Conservation (phyloP, 92 coral and sea anemone species). For the Zoanthus sansibaricus region DNA sequence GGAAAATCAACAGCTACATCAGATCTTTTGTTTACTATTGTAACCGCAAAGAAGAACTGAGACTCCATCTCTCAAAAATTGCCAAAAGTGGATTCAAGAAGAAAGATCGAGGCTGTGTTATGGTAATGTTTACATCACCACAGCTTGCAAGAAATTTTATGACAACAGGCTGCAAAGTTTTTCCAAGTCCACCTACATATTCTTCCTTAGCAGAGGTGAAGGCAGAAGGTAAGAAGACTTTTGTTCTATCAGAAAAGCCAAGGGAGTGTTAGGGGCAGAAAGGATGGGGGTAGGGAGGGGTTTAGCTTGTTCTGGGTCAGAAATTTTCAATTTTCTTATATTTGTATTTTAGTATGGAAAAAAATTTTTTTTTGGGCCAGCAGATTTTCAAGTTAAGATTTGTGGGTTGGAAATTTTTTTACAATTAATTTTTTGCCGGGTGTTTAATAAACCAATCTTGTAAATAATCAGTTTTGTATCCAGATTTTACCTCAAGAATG, state of each 20-base stretch:
- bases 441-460: too few relatives aligned
- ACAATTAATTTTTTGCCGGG: too few relatives aligned
- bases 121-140: constrained; percentile 92
- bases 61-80: constrained; percentile 83
- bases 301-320: too few relatives aligned
- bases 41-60: constrained; percentile 86
- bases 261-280: too few relatives aligned
- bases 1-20: constrained; percentile 95
- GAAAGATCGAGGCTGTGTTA: constrained; percentile 93
- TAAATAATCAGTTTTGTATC: too few relatives aligned
- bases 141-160: constrained; percentile 92
- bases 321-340: too few relatives aligned
- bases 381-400: too few relatives aligned
- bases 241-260: background rate
- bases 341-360: too few relatives aligned
- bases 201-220: constrained; percentile 75
- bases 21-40: constrained; percentile 89
- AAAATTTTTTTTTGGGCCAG: too few relatives aligned
- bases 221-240: constrained; percentile 58
- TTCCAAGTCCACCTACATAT: constrained; percentile 95
- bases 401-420: too few relatives aligned
- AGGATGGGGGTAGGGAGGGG: too few relatives aligned
- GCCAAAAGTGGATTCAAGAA: constrained; percentile 85
- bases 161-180: constrained; percentile 90
- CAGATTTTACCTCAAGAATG: too few relatives aligned